These are phyloP conservation scores for Archips crataeganus DNA, from an alignment of 2,888 invertebrate genomes.

Conservation along the genomic window DNA sequence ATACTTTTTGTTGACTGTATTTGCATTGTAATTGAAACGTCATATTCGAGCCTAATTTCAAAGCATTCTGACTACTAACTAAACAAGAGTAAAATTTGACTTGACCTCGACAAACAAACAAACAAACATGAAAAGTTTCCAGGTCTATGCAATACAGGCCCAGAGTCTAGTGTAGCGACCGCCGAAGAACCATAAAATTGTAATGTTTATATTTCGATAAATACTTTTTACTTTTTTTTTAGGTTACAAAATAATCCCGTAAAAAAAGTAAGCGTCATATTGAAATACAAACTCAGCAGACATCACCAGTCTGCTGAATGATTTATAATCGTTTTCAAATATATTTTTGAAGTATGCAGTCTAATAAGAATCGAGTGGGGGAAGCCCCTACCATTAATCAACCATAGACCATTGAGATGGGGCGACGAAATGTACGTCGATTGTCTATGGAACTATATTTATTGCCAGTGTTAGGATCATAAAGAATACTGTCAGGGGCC, in stretches of 20 bases:
- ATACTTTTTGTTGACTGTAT: too few species aligned
- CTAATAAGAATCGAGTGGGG: conserved; percentile 60
- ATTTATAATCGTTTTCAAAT: conserved; percentile 49
- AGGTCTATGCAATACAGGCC: too few species aligned
- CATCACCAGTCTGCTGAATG: conserved; percentile 49
- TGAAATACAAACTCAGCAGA: conserved; percentile 3
- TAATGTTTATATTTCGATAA: too few species aligned
- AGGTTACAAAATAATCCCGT: not conserved
- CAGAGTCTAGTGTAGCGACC: too few species aligned
- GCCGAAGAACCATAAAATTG: too few species aligned
- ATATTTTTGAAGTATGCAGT: conserved; percentile 56
- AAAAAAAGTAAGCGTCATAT: not conserved
- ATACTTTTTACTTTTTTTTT: too few species aligned
- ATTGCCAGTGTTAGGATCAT: conserved; percentile 60
- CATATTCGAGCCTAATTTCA: too few species aligned
- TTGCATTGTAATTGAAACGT: too few species aligned
- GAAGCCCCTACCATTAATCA: conserved; percentile 77
- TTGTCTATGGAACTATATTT: conserved; percentile 72
- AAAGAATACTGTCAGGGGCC: conserved; percentile 52
- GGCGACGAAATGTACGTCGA: conserved; percentile 77
- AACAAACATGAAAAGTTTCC: too few species aligned
- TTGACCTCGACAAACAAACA: too few species aligned
- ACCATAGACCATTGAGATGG: conserved; percentile 78
- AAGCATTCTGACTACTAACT: too few species aligned
- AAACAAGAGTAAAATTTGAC: too few species aligned